Base-by-base conservation (phyloP, 2,113 vertebrate species). In the Pterophyllum scalare region DNA sequence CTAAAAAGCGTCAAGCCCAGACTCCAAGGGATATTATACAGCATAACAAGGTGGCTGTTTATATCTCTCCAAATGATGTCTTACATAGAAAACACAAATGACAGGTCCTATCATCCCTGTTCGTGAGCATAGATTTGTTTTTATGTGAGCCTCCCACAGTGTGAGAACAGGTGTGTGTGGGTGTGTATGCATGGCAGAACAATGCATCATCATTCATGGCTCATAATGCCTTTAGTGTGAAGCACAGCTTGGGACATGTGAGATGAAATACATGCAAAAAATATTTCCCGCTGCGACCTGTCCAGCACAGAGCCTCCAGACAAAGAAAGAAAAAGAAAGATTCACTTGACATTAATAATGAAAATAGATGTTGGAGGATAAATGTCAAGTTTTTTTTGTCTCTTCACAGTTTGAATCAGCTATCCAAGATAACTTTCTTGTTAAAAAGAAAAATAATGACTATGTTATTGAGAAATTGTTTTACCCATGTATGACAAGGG, bases 231-330 rank as follows among this genome's bases (percentile, higher is more conserved):
- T 85, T 59, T 56, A 79, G n/a, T 82, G 22, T 81, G 76, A 86
- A 28, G 56, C 57, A 65, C 33, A 77, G 60, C 43, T 57, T 70
- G 67, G 59, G 22, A 61, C 31, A 62, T 78, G 17, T 6, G 2
- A 70, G 46, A 82, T 89, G 76, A 81, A 80, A 75, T 8, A 31
- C 35, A n/a, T 87, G 49, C 56, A 83, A 67, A 80, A 65, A 35
- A 38, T 70, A 31, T 43, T 40, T 77, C 59, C 80, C 12, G 2
- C 19, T 22, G 56, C 7, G 19, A 46, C 58, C 35, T 3, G 54
- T 85, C 72, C 81, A 58, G 57, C 22, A 46, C 19, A 40, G 35
- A 86, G 33, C 26, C 67, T 7, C 67, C 8, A 33, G 46, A 77
- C 60, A 61, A 56, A 76, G 31, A 76, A 35, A 77, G 74, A 19